Evolutionary conservation across 2,113 vertebrate species (phyloP).

Genomic region (Chloropsis hardwickii): DNA sequence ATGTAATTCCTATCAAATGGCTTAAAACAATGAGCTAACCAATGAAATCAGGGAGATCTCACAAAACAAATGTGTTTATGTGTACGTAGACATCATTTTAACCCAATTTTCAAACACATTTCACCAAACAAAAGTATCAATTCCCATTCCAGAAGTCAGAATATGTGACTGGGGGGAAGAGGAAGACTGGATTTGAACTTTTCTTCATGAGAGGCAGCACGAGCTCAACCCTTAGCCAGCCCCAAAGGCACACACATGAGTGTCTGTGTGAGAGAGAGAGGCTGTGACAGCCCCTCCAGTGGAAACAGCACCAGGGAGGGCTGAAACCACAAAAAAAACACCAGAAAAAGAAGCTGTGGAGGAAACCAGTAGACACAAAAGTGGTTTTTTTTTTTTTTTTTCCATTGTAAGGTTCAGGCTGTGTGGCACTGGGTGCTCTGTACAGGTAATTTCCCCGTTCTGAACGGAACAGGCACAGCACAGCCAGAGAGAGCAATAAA

Average conservation of each 20-base stretch:
- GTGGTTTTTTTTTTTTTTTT: neutral
- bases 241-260: neutral
- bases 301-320: neutral
- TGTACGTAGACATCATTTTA: neutral
- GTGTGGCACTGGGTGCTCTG: neutral
- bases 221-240: neutral
- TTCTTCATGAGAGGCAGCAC: neutral
- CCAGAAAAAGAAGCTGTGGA: neutral
- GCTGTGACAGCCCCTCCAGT: neutral
- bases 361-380: neutral
- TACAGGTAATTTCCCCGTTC: neutral
- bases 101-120: neutral
- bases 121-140: neutral
- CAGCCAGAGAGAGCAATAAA: accelerated
- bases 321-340: conserved; percentile 13
- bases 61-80: accelerated
- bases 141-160: neutral
- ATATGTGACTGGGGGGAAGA: neutral
- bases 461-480: neutral
- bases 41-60: neutral
- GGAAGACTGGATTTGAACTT: neutral
- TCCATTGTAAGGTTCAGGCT: neutral
- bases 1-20: neutral
- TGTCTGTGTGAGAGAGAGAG: neutral
- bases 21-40: neutral